Conservation (phyloP, 2,888 invertebrate species). For the Gonocerus acuteangulatus region DNA sequence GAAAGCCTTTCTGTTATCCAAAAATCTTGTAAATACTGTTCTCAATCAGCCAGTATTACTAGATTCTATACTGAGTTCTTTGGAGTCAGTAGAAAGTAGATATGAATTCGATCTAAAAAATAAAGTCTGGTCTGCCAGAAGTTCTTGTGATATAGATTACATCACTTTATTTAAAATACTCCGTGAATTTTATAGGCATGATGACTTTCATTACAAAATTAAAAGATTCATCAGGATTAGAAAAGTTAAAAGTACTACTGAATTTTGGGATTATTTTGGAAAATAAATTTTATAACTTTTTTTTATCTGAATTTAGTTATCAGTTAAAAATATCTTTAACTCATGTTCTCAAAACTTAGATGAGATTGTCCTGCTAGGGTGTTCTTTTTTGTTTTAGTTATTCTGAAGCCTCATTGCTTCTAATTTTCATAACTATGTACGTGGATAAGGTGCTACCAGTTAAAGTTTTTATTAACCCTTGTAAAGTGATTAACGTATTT, state of each 20-base stretch:
- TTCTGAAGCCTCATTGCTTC: too few relatives aligned
- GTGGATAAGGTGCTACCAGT: too few relatives aligned
- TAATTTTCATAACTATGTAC: too few relatives aligned
- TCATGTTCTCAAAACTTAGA: too few relatives aligned
- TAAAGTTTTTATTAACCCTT: too few relatives aligned
- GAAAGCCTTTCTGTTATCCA: not conserved
- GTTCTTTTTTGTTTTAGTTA: too few relatives aligned
- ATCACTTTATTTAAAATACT: not conserved
- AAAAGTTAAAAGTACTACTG: slow-evolving; percentile 5
- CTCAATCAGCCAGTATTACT: not conserved
- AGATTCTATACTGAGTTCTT: not conserved
- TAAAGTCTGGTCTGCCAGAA: not conserved
- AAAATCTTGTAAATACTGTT: not conserved
- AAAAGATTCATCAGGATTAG: slow-evolving; percentile 6
- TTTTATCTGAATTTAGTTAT: too few relatives aligned
- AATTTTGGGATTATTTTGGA: slow-evolving; percentile 3
- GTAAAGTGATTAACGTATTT: too few relatives aligned
- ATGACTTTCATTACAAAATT: not conserved
- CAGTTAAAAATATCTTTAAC: too few relatives aligned
- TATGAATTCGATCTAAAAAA: not conserved
- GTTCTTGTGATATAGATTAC: not conserved
- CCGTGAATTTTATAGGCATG: not conserved
- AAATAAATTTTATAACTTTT: not conserved
- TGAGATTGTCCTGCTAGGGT: too few relatives aligned
- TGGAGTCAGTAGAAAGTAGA: slow-evolving; percentile 1